Percentiles rank a stretch among this genome's conserved stretches.
These are phyloP conservation scores for Pipistrellus pipistrellus DNA, from an alignment of 2,797 vertebrate species.

Conservation along the genomic window DNA sequence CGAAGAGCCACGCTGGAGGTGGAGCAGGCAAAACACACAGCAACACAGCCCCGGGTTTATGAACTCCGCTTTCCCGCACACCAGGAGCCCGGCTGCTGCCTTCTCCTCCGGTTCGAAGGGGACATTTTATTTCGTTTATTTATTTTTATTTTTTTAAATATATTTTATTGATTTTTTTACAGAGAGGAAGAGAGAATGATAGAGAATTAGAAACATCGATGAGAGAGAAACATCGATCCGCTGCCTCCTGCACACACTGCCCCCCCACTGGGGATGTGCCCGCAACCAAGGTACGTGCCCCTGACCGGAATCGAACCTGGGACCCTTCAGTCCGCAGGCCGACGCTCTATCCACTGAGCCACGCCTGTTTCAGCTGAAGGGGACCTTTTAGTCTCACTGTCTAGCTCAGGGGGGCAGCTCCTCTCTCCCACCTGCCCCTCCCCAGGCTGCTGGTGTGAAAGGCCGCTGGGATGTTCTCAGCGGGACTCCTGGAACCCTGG, in stretches of 20 bases:
- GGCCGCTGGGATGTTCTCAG: background rate
- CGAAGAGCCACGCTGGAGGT: background rate
- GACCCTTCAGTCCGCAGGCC: no score
- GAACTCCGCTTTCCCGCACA: background rate
- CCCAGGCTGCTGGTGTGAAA: background rate
- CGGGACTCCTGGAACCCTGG: background rate
- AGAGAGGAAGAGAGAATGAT: no score
- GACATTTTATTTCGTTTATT: background rate
- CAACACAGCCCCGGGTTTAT: background rate
- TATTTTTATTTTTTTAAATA: no score
- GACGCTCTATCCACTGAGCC: no score
- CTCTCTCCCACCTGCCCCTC: fast-evolving
- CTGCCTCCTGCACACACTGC: no score
- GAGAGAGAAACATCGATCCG: no score
- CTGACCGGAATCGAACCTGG: no score
- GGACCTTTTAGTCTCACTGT: background rate
- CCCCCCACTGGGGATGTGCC: no score
- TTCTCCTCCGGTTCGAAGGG: background rate
- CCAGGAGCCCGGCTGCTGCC: background rate
- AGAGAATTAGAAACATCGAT: no score
- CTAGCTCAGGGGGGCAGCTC: background rate
- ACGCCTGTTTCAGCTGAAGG: background rate
- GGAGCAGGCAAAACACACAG: background rate
- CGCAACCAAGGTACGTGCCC: no score
- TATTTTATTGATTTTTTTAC: no score